phyloP scores from a whole-genome alignment of 2,888 invertebrate genomes.

The Aplocera efformata region DNA sequence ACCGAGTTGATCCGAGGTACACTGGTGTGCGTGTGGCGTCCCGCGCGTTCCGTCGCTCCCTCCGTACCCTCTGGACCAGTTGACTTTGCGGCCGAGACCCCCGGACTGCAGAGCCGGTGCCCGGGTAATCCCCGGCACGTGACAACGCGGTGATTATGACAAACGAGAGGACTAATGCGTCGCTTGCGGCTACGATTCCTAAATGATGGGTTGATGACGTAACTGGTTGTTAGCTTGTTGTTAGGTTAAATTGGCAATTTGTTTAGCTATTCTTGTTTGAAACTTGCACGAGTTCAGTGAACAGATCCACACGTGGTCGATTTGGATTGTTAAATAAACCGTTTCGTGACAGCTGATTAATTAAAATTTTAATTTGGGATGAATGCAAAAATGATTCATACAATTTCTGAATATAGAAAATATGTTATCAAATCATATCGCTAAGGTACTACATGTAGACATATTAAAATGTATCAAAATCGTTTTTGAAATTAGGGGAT shows the following conservation, averaged over 20 bases:
- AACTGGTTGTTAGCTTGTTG: slow-evolving; percentile 21
- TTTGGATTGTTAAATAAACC: slow-evolving; percentile 4
- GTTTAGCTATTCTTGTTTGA: slow-evolving; percentile 3
- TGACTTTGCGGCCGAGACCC: slow-evolving; percentile 1
- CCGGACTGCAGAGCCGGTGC: slow-evolving; percentile 9
- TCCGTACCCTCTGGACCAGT: too few species aligned
- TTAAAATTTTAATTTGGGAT: slow-evolving; percentile 1
- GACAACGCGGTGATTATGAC: slow-evolving; percentile 26
- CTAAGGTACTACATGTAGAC: too few species aligned
- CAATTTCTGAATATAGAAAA: too few species aligned
- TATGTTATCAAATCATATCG: too few species aligned
- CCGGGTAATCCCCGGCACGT: slow-evolving; percentile 11
- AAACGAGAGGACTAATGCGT: slow-evolving; percentile 25
- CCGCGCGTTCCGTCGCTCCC: too few species aligned
- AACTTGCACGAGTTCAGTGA: slow-evolving; percentile 8
- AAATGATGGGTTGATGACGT: slow-evolving; percentile 20
- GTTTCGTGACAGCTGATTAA: slow-evolving; percentile 9
- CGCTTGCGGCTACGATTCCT: slow-evolving; percentile 26
- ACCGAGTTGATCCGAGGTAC: too few species aligned
- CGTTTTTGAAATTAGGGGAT: too few species aligned
- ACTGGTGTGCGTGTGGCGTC: too few species aligned
- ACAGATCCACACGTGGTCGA: slow-evolving; percentile 1
- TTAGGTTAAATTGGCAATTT: slow-evolving; percentile 15
- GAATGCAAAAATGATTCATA: too few species aligned
- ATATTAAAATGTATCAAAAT: too few species aligned